Evolutionary conservation across 2,797 vertebrate species (phyloP).

Genomic region (Sebastolobus alascanus): DNA sequence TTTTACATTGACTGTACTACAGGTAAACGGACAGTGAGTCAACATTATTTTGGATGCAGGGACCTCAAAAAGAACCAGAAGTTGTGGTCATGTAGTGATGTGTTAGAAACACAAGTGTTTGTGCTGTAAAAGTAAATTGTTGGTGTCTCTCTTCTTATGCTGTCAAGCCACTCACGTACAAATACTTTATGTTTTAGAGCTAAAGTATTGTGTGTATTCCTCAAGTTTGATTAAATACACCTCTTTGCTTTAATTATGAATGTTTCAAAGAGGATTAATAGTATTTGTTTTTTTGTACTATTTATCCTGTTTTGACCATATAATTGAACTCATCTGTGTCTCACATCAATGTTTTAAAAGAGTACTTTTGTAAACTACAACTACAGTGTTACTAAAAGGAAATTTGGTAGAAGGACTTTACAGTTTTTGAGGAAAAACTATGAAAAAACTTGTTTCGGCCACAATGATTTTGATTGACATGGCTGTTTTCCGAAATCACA

Average conservation of each 20-base stretch:
- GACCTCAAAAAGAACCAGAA: conserved; percentile 18
- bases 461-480: not conserved
- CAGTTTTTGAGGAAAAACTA: not conserved
- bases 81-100: conserved; percentile 20
- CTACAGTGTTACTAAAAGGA: conserved; percentile 7
- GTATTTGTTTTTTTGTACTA: not conserved
- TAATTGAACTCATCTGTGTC: not conserved
- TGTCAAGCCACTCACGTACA: not conserved
- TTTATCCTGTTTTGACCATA: not conserved
- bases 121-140: conserved; percentile 59
- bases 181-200: not conserved
- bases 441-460: conserved; percentile 2
- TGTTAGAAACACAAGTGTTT: conserved; percentile 51
- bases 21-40: conserved; percentile 45
- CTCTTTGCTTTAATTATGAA: not conserved
- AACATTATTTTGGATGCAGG: conserved; percentile 17
- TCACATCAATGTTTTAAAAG: not conserved
- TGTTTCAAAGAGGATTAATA: not conserved
- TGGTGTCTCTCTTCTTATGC: conserved; percentile 17
- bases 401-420: not conserved
- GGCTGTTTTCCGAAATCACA: conserved; percentile 2
- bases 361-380: conserved; percentile 6
- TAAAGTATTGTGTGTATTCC: not conserved
- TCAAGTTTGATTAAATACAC: not conserved
- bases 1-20: conserved; percentile 11